These are phyloP conservation scores for Fissipunctia ypsillon DNA, from an alignment of 2,888 invertebrate species.

Conservation along the genomic window DNA sequence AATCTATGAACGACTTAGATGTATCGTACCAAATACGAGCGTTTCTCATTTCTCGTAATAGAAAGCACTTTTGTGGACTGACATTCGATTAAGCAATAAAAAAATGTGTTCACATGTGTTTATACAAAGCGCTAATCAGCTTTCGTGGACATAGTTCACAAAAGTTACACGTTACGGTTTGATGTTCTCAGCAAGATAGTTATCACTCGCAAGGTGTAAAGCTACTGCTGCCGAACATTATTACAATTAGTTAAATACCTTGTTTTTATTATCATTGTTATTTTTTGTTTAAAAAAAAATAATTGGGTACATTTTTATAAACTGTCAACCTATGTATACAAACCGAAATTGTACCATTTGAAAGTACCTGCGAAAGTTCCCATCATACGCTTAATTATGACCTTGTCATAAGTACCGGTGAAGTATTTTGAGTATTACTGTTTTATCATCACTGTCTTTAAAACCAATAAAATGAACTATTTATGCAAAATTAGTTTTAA, in stretches of 20 bases:
- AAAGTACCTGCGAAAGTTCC: not conserved
- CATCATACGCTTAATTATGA: not conserved
- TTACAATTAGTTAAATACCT: constrained; percentile 2
- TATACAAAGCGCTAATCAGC: constrained; percentile 41
- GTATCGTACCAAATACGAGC: constrained; percentile 54
- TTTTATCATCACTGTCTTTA: not conserved
- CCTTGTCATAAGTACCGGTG: not conserved
- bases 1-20: constrained; percentile 63
- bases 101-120: constrained; percentile 63
- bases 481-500: not conserved
- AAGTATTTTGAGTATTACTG: not conserved
- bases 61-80: constrained; percentile 49
- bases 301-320: not conserved
- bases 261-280: constrained; percentile 19
- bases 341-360: not conserved
- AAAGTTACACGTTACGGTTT: constrained; percentile 24
- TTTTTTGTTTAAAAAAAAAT: constrained; percentile 1
- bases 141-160: constrained; percentile 36
- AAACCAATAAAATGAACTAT: not conserved
- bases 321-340: constrained; percentile 19
- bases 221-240: constrained; percentile 26
- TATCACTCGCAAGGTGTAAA: constrained; percentile 44
- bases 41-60: constrained; percentile 41
- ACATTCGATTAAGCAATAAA: constrained; percentile 56
- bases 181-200: constrained; percentile 34